phyloP scores from a whole-genome alignment of 2,888 invertebrate genomes.

The Stenoptilia bipunctidactyla region DNA sequence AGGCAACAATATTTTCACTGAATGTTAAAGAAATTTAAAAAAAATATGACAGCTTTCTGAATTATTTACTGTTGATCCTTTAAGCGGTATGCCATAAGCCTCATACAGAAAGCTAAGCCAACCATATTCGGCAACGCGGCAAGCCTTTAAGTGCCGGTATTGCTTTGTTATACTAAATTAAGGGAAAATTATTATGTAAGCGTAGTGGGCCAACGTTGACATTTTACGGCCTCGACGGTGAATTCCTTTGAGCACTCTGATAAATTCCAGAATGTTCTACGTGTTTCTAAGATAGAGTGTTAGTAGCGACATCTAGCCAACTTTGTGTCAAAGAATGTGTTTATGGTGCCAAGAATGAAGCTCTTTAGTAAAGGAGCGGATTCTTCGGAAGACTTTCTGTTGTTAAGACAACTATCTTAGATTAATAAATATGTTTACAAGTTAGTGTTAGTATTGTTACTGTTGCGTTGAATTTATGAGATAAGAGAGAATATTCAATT shows the following conservation, averaged over 20 bases:
- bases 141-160: constrained; percentile 31
- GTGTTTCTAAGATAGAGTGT: constrained; percentile 45
- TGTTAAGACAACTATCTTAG: constrained; percentile 5
- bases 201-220: constrained; percentile 20
- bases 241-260: constrained; percentile 46
- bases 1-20: no score
- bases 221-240: constrained; percentile 35
- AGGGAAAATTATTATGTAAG: constrained; percentile 43
- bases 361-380: constrained; percentile 38
- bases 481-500: no score
- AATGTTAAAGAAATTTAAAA: no score
- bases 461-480: no score
- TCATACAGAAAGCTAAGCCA: constrained; percentile 41
- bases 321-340: constrained; percentile 69
- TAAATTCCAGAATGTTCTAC: constrained; percentile 52
- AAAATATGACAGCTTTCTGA: no score
- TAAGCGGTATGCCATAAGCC: constrained; percentile 32
- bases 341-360: constrained; percentile 63
- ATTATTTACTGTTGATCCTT: constrained; percentile 33
- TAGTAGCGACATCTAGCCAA: constrained; percentile 57
- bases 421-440: constrained; percentile 12
- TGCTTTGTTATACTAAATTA: constrained; percentile 42
- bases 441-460: no score
- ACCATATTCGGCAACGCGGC: constrained; percentile 44
- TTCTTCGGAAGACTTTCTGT: constrained; percentile 17